Evolutionary conservation across 2,888 invertebrate species (phyloP), one percentile per base, ranked within the genome.

Genomic region (Ochlodes sylvanus): DNA sequence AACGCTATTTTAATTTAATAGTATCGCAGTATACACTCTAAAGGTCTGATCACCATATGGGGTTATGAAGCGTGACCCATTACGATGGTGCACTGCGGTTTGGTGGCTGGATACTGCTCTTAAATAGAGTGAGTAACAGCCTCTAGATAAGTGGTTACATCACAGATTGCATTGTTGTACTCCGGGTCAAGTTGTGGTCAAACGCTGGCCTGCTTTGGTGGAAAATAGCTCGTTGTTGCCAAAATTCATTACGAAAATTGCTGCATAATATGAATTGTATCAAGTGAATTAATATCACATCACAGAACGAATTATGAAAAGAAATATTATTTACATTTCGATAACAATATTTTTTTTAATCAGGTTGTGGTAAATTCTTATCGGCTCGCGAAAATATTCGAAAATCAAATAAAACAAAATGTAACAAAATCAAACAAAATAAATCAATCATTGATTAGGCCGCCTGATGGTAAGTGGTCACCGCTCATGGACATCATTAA

Each of bases 51-150:
- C 50, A 44, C 56, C 56, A 47, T 64, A 63, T 44, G 44, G 34
- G 55, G 63, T 32, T 55, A 55, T 44, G 42, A 42, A 32, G 63
- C 63, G 55, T 63, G 55, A 63, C 63, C 63, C 64, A 64, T 64
- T 47, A 64, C 32, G 34, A 15, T 47, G 32, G 27, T 44, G 14
- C 44, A 47, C 32, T 56, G 64, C 57, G 64, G 57, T 65, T 27
- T 44, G 44, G 27, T 42, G 32, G 63, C 63, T 63, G 42, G 63
- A 54, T 63, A 55, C 55, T 54, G 15, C 55, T 42, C 55, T 15
- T 44, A 64, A 64, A 64, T 64, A 56, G 42, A 63, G 54, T 19
- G 42, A 56, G 32, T 19, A 32, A 38, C 34, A 44, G 56, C 14
- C 41, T 54, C 21, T 41, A 42, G 9, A 56, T 14, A 55, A 15